A percentile compares a stretch with the other conserved stretches of the same genome.
These are phyloP conservation scores for Carabus problematicus DNA, from an alignment of 2,888 invertebrate species.

Conservation along the genomic window DNA sequence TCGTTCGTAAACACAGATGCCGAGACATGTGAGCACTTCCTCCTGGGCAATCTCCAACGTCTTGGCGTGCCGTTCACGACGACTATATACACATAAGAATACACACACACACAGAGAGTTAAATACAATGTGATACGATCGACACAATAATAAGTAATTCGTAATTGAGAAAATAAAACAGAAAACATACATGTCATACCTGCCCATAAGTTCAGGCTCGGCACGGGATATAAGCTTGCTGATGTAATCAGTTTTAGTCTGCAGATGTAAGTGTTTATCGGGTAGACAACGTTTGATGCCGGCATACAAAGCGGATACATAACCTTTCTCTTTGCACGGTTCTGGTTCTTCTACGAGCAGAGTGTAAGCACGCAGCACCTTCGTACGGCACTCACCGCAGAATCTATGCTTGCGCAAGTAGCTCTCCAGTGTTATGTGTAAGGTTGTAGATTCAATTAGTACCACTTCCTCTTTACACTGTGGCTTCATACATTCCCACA, in stretches of 20 bases:
- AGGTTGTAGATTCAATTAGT: conserved; percentile 82
- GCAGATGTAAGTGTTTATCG: conserved; percentile 87
- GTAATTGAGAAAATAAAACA: conserved; percentile 46
- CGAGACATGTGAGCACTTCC: conserved; percentile 93
- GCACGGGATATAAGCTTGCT: conserved; percentile 86
- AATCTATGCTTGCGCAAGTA: conserved; percentile 93
- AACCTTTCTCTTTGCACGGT: conserved; percentile 87
- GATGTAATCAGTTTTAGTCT: conserved; percentile 88
- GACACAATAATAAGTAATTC: conserved; percentile 11
- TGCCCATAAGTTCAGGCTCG: conserved; percentile 89
- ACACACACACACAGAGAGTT: background rate
- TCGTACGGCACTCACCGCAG: conserved; percentile 91
- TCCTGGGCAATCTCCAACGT: conserved; percentile 97
- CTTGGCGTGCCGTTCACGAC: conserved; percentile 92
- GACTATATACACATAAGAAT: conserved; percentile 58
- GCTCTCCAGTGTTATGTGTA: conserved; percentile 86
- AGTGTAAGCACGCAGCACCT: conserved; percentile 85
- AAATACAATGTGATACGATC: conserved; percentile 1
- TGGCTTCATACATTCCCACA: conserved; percentile 84
- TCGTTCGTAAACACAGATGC: conserved; percentile 91
- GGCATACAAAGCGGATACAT: conserved; percentile 83
- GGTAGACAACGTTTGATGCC: conserved; percentile 86
- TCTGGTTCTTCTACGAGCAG: conserved; percentile 85
- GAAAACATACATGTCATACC: conserved; percentile 58
- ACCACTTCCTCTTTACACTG: conserved; percentile 85